Base-by-base conservation (phyloP, 2,888 invertebrate species). In the Eupeodes latifasciatus region DNA sequence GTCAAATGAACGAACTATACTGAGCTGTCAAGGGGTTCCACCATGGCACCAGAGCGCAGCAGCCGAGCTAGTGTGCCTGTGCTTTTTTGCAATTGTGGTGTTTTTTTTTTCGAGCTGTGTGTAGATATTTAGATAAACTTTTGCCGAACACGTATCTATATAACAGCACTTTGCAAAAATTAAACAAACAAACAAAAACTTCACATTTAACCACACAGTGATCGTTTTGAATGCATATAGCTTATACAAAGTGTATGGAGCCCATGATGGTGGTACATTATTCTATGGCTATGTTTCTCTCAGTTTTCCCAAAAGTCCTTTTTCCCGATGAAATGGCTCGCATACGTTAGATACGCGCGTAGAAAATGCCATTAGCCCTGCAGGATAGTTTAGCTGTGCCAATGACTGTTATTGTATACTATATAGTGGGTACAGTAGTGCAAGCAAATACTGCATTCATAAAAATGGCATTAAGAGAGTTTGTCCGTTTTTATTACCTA, bases 211-310 rank as follows among this genome's bases (percentile, higher is more conserved):
- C 80, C 80, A 34, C 80, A 69, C 57, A 34, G 75, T 2, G 40
- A 80, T 85, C 80, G 64, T 80, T 85, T 80, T 76, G 64, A 62
- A 84, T 80, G 40, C 64, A 78, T 66, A 1, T 1, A 14, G 19
- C 59, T 51, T 64, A 53, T 64, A 62, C 62, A 49, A 64, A n/a
- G 19, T 76, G 9, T 51, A 34, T 36, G 36, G 7, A 36, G 53
- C 34, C 27, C 36, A 19, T 19, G 49, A 51, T 51, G 69, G 53
- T 53, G 44, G 16, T 19, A 19, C 19, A 19, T 19, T 19, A 19
- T 36, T 36, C 7, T 6, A 7, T 36, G 5, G 7, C 36, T 36
- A 47, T 51, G 14, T 40, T 7, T 40, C 40, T 5, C 47, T 57
- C 14, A 16, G 16, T 59, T 40, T 72, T 72, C 72, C 72, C 72